phyloP scores from a whole-genome alignment of 2,888 invertebrate species.

The Platerodrilus igneus region DNA sequence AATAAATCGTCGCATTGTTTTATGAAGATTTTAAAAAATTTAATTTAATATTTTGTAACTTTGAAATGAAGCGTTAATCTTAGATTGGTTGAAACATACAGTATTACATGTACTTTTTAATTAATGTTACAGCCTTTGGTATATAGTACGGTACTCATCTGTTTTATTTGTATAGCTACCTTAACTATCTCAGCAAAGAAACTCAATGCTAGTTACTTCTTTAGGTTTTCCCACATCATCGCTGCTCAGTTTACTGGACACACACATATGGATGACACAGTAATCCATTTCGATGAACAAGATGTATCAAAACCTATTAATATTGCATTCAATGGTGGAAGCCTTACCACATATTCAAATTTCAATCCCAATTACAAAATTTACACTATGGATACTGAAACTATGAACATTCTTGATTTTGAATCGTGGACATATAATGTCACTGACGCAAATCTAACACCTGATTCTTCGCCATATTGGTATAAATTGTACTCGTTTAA shows the following conservation, averaged over 20 bases:
- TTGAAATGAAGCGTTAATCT: too few species aligned
- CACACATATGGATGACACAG: constrained; percentile 70
- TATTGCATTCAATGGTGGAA: constrained; percentile 76
- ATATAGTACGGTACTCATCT: too few species aligned
- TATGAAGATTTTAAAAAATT: too few species aligned
- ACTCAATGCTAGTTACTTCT: constrained; percentile 38
- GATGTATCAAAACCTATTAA: constrained; percentile 55
- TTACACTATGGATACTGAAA: constrained; percentile 60
- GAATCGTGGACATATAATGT: constrained; percentile 49
- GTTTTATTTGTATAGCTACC: too few species aligned
- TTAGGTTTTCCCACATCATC: constrained; percentile 67
- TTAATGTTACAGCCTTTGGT: too few species aligned
- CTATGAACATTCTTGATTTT: constrained; percentile 18
- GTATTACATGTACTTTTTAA: too few species aligned
- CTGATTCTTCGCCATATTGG: constrained; percentile 61
- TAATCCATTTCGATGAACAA: constrained; percentile 59
- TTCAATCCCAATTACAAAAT: constrained; percentile 69
- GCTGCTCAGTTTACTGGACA: constrained; percentile 79
- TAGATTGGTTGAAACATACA: too few species aligned
- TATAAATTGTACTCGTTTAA: constrained; percentile 68
- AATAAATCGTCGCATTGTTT: too few species aligned
- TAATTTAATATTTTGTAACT: too few species aligned
- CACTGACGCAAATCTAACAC: constrained; percentile 61
- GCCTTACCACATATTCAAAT: constrained; percentile 60
- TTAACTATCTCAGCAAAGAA: too few species aligned